Evolutionary conservation across 1,140 invertebrate genomes (phyloP), one percentile per base, ranked within the genome.

Genomic region (Rhyzopertha dominica): DNA sequence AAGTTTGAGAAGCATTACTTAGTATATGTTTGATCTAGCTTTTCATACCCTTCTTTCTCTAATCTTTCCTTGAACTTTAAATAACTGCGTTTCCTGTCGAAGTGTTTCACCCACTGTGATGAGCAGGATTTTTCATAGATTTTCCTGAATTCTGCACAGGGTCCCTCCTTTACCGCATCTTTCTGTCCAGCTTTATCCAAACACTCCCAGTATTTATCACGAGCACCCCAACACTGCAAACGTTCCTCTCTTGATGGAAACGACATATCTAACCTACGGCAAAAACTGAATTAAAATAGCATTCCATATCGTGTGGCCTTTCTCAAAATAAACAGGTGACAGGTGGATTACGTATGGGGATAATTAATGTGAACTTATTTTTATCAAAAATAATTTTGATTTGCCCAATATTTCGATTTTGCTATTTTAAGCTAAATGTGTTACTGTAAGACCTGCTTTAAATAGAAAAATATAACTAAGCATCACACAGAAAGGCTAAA

Each of bases 91-190:
- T 90, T 92, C 59, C 87, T 77, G 72, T 95, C 89, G 71, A 96
- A 96, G 71, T 96, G 90, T 70, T 88, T 91, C 8, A 95, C 88
- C 91, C 91, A 96, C 67, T 87, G 81, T 10, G 77, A 65, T n/a
- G 89, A 84, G 66, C 91, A 96, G 12, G 77, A 79, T 36, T 77
- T 75, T 76, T 91, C 89, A 73, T 88, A 95, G 14, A 79, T 38
- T 70, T 84, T 80, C 43, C 88, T 79, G 51, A 87, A 68, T 61
- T 84, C 73, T 49, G 69, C 62, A 70, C 92, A 95, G 5, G 75
- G 71, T 35, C 57, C 61, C 23, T 66, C 48, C 25, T 52, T 51
- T 13, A 53, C 54, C 23, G 67, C 56, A 54, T 72, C 70, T 63
- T 71, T 68, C 39, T 71, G 56, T 49, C 70, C 69, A 46, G 56